These are phyloP conservation scores for Tridacna crocea DNA, from an alignment of 2,888 invertebrate genomes.

Conservation along the genomic window DNA sequence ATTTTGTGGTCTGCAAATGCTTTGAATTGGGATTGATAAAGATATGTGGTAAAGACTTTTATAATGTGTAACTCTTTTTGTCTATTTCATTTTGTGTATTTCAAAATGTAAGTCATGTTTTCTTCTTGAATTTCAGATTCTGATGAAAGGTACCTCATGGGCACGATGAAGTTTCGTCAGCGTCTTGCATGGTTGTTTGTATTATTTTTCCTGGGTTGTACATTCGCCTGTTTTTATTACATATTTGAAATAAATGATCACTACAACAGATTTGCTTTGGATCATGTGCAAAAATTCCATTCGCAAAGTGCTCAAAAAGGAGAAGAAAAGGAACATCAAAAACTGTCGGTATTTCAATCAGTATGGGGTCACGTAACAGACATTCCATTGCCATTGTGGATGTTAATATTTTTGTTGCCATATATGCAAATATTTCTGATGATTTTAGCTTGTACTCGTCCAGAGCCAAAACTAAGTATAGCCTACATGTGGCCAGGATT, in stretches of 20 bases:
- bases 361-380: conserved; percentile 76
- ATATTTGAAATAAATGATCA: conserved; percentile 81
- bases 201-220: conserved; percentile 70
- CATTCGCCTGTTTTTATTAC: conserved; percentile 79
- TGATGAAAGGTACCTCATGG: too few relatives aligned
- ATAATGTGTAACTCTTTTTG: too few relatives aligned
- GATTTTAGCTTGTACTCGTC: conserved; percentile 80
- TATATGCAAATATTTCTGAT: conserved; percentile 79
- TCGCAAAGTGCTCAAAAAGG: conserved; percentile 25
- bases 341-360: conserved; percentile 43
- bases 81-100: too few relatives aligned
- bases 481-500: conserved; percentile 80
- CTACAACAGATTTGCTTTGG: conserved; percentile 78
- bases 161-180: conserved; percentile 81
- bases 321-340: conserved; percentile 24
- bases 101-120: too few relatives aligned
- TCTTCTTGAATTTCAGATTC: too few relatives aligned
- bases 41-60: too few relatives aligned
- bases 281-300: conserved; percentile 77
- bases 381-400: conserved; percentile 76
- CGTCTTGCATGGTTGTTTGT: conserved; percentile 80
- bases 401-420: conserved; percentile 74
- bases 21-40: too few relatives aligned
- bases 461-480: conserved; percentile 76
- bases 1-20: too few relatives aligned